Base-by-base conservation (phyloP, 2,888 invertebrate species). In the Apamea sordens region DNA sequence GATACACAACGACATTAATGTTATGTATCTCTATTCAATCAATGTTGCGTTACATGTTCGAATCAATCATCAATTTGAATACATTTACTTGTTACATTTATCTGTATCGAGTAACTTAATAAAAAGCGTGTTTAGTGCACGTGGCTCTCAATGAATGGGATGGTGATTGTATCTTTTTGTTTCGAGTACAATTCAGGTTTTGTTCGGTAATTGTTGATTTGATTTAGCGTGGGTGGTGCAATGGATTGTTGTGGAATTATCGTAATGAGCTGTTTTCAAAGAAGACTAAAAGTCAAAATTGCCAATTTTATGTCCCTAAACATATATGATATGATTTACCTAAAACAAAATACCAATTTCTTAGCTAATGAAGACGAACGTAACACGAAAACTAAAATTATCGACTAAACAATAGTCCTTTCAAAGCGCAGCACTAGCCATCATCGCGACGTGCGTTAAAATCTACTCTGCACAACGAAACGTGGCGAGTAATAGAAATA, bases 61-160 rank as follows among this genome's bases (percentile, higher is more conserved):
- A 96, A 96, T 97, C 96, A 96, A 96, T 96, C 96, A 96, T 95
- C 96, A 96, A 96, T 96, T 96, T 96, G 95, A 96, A 96, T 96
- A 96, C 93, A 95, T 96, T 95, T 90, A 90, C 90, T 91, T 91
- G 92, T 90, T 83, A 84, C 83, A 84, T 84, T 86, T 84, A 89
- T 90, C 88, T 91, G 88, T 90, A 89, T 88, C 90, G 88, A 89
- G 92, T 93, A 93, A 94, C 93, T 93, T 92, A 92, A 93, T 94
- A 93, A 81, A 79, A 84, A 83, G 77, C 77, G 77, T 83, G 82
- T 88, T 78, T 73, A 77, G 73, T 86, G 83, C 91, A 89, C 90
- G 91, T 91, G 92, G 87, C 85, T 89, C 89, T 88, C 90, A 90
- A 91, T 94, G 94, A 94, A 94, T 94, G 93, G 92, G 90, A 80